Base-by-base conservation (phyloP, 1,140 invertebrate genomes). In the Monomorium pharaonis region DNA sequence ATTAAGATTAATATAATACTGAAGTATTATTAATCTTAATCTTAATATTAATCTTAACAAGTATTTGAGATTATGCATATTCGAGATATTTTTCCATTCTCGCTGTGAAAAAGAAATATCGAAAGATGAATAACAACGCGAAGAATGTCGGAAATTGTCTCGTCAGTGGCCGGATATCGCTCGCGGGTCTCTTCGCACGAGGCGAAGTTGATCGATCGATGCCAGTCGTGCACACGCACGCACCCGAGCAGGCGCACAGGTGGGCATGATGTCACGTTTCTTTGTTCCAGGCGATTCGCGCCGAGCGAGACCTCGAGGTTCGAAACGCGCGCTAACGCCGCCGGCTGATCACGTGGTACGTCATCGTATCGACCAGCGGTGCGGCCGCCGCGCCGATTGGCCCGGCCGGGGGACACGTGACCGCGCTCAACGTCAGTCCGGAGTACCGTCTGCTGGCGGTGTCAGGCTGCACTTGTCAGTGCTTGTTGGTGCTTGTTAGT, bases 361-460 rank as follows among this genome's bases (percentile, higher is more conserved):
- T 51, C 60, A 33, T 65, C 76, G 89, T 92, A 92, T 92, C 84
- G 92, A 92, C 75, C 91, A 74, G 58, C 24, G 75, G n/a, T 12
- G 44, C 44, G n/a, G 24, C 63, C 7, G 16, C 49, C 10, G 14
- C 56, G 47, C 10, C 27, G 90, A 92, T 91, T 92, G 89, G 91
- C 18, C 16, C 49, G 18, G 14, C 2, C 37, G 16, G 10, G 16
- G 10, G 1, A 4, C 91, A 92, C 91, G 91, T 91, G 90, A 88
- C 27, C 63, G 1, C 10, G 67, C 58, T 18, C 78, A 84, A 91
- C 86, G 76, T 90, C 90, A 86, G 69, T 74, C 84, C 27, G 21
- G 63, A 65, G 77, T 56, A 83, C 89, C 67, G 91, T 92, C 91
- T 91, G 91, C 91, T 92, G 44, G 63, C 78, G 54, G 76, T 81